Conservation (phyloP, 1,140 invertebrate species). For the Zaprionus tsacasi region DNA sequence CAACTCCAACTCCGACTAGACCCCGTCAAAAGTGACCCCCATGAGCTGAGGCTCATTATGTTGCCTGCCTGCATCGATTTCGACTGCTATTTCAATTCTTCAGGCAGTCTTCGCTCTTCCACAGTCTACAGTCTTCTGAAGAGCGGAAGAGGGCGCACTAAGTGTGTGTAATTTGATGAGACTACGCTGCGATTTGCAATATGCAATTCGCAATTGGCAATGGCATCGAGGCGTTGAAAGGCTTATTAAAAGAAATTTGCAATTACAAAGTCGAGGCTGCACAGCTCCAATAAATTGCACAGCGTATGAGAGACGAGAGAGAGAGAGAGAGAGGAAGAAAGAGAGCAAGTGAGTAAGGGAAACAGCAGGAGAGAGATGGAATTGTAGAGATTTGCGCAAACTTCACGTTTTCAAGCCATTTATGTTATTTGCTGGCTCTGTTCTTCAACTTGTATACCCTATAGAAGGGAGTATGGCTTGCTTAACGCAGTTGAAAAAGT, state of each 20-base stretch:
- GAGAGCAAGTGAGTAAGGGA: not conserved
- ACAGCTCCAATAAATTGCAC: conserved; percentile 8
- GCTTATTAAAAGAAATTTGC: conserved; percentile 83
- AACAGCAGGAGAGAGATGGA: conserved; percentile 19
- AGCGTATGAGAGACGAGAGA: not conserved
- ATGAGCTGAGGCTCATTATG: conserved; percentile 54
- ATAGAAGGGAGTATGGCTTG: not conserved
- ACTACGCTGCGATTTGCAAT: conserved; percentile 50
- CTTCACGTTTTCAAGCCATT: conserved; percentile 37
- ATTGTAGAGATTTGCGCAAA: conserved; percentile 22
- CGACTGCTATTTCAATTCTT: conserved; percentile 71
- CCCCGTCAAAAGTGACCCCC: conserved; percentile 35
- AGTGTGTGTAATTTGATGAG: conserved; percentile 73
- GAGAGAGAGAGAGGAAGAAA: not conserved
- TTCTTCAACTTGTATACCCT: conserved; percentile 8
- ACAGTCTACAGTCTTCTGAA: not conserved
- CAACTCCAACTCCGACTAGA: not conserved
- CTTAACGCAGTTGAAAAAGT: not conserved
- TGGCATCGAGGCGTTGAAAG: conserved; percentile 80
- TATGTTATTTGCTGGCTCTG: conserved; percentile 43
- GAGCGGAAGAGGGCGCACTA: conserved; percentile 48
- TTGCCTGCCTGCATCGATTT: conserved; percentile 52
- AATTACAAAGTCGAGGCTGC: conserved; percentile 60
- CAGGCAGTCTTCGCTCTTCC: not conserved
- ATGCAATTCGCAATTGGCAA: conserved; percentile 73